A percentile compares a stretch with the other conserved stretches of the same genome.
These are phyloP conservation scores for Blennius ocellaris DNA, from an alignment of 2,113 vertebrate species.

Conservation along the genomic window DNA sequence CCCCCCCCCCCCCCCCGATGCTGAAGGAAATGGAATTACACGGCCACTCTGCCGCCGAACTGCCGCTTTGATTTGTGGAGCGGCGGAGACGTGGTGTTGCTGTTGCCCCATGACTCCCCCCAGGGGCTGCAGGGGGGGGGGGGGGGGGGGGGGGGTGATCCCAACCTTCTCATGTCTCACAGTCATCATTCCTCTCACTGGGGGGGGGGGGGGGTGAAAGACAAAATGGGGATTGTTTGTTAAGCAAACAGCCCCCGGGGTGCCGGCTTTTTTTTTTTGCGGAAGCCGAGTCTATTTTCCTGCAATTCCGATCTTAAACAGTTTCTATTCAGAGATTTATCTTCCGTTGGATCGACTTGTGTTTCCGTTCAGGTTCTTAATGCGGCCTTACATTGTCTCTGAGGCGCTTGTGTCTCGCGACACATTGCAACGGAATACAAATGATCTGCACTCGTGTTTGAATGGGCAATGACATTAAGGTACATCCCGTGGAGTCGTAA, in stretches of 20 bases:
- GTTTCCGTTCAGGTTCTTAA: constrained; percentile 43
- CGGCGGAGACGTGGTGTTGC: background rate
- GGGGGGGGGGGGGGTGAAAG: constrained; percentile 38
- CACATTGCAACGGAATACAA: constrained; percentile 46
- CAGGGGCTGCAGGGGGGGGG: constrained; percentile 2
- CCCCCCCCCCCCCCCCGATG: no score
- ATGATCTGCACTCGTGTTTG: constrained; percentile 45
- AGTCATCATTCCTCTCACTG: constrained; percentile 52
- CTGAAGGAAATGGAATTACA: constrained; percentile 19
- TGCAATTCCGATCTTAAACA: constrained; percentile 33
- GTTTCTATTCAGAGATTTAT: constrained; percentile 41
- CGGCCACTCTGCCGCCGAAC: background rate
- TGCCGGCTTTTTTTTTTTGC: constrained; percentile 11
- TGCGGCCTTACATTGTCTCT: constrained; percentile 37
- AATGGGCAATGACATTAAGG: constrained; percentile 59
- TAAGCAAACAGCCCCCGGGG: constrained; percentile 18
- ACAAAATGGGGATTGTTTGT: constrained; percentile 25
- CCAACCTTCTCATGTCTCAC: constrained; percentile 24
- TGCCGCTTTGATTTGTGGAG: constrained; percentile 21
- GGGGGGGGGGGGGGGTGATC: constrained; percentile 2
- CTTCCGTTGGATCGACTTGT: constrained; percentile 50
- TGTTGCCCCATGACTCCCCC: constrained; percentile 10
- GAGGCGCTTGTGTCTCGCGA: constrained; percentile 48
- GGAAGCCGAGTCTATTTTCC: constrained; percentile 8
- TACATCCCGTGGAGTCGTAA: constrained; percentile 53